phyloP scores from a whole-genome alignment of 1,140 invertebrate genomes.

The Drosophila micromelanica region DNA sequence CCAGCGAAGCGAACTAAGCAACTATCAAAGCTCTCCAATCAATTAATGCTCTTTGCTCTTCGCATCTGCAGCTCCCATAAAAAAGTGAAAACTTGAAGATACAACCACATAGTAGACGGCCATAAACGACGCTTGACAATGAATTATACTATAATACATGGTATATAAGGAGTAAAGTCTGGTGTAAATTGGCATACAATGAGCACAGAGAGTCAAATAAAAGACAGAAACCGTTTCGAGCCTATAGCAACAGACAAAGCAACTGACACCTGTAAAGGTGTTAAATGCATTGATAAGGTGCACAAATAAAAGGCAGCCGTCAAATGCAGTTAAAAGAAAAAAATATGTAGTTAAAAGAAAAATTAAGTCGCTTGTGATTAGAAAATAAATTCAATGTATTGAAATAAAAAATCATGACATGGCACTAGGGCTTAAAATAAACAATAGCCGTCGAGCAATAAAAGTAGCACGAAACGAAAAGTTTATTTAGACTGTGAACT shows the following conservation, averaged over 20 bases:
- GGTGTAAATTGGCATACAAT: slow-evolving; percentile 25
- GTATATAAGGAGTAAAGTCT: slow-evolving; percentile 20
- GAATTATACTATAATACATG: slow-evolving; percentile 30
- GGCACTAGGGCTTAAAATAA: not conserved
- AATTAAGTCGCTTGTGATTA: not conserved
- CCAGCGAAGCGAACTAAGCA: slow-evolving; percentile 39
- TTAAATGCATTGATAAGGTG: slow-evolving; percentile 26
- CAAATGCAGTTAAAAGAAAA: slow-evolving; percentile 1
- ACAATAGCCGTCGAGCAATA: not conserved
- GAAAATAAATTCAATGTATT: not conserved
- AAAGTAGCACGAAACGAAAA: not conserved
- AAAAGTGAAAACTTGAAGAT: slow-evolving; percentile 46
- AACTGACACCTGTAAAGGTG: slow-evolving; percentile 14
- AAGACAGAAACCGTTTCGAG: not conserved
- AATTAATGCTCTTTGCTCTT: slow-evolving; percentile 43
- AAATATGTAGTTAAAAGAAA: not conserved
- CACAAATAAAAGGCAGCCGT: slow-evolving; percentile 4
- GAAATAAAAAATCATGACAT: slow-evolving; percentile 4
- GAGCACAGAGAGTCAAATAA: slow-evolving; percentile 1
- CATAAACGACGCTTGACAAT: slow-evolving; percentile 27
- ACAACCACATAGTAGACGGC: slow-evolving; percentile 5
- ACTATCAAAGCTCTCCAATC: slow-evolving; percentile 34
- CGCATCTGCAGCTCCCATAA: slow-evolving; percentile 20
- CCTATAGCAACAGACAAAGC: not conserved
- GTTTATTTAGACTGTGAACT: slow-evolving; percentile 7